Conservation (phyloP, 2,888 invertebrate genomes). For the Stomorhina lunata region DNA sequence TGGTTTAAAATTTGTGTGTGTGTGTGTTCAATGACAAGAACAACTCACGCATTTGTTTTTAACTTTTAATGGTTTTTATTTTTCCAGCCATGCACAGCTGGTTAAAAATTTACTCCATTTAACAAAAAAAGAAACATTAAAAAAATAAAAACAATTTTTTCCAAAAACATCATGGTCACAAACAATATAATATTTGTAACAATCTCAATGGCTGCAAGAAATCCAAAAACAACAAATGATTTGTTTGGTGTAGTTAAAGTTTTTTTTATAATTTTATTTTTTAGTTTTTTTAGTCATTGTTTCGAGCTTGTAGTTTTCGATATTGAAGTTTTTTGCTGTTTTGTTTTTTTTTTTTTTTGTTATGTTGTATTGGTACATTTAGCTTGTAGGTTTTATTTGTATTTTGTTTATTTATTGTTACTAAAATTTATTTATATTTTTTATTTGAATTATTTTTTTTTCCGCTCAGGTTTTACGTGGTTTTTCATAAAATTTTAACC, state of each 20-base stretch:
- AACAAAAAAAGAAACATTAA: neutral
- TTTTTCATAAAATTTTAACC: conserved; percentile 4
- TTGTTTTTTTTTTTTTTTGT: conserved; percentile 6
- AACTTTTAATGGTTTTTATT: neutral
- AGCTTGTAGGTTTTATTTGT: conserved; percentile 28
- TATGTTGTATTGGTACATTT: neutral
- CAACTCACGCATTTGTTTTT: neutral
- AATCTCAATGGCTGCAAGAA: conserved; percentile 26
- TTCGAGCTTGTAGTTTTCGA: conserved; percentile 13
- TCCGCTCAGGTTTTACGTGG: neutral
- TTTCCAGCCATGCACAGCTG: neutral
- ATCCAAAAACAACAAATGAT: neutral
- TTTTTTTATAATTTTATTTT: conserved; percentile 6
- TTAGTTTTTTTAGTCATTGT: conserved; percentile 13
- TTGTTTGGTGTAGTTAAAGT: neutral
- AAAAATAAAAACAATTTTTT: no score
- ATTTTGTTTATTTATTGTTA: neutral
- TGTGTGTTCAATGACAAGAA: conserved; percentile 2
- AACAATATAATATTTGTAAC: no score
- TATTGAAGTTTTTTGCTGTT: no score
- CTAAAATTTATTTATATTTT: neutral
- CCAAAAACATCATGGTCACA: conserved; percentile 18
- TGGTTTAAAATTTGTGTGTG: neutral
- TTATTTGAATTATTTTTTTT: neutral
- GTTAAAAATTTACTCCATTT: neutral